These are phyloP conservation scores for Ammodytes marinus DNA, from an alignment of 2,113 vertebrate genomes.

Conservation along the genomic window DNA sequence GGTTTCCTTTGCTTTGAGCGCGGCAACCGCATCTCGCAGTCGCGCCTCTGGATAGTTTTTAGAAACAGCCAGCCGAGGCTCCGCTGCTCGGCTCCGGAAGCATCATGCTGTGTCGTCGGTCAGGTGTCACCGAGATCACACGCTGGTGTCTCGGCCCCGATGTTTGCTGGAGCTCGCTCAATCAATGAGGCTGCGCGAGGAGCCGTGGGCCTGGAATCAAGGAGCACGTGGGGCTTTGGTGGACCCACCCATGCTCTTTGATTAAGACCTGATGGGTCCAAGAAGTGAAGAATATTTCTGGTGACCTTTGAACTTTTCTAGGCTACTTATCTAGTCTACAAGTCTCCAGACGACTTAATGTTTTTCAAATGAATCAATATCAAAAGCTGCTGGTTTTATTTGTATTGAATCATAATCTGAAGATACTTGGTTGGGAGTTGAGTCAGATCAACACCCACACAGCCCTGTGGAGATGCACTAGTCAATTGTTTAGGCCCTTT, in stretches of 20 bases:
- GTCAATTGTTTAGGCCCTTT: too few relatives aligned
- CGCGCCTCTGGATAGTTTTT: not conserved
- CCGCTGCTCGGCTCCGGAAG: conserved; percentile 8
- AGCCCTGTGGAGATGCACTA: too few relatives aligned
- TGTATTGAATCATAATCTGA: not conserved
- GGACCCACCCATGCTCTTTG: conserved; percentile 36
- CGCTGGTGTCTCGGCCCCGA: conserved; percentile 1
- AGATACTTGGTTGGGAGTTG: not conserved
- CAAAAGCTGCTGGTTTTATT: too few relatives aligned
- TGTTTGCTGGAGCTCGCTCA: not conserved
- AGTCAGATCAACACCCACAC: not conserved
- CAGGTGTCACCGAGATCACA: not conserved
- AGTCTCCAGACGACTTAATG: not conserved
- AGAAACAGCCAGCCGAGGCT: conserved; percentile 18
- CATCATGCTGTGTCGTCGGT: conserved; percentile 17
- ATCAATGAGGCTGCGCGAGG: conserved; percentile 54
- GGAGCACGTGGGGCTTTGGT: conserved; percentile 68
- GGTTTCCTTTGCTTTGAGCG: conserved; percentile 19
- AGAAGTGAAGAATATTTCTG: not conserved
- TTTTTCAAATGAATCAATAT: not conserved
- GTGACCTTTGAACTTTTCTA: too few relatives aligned
- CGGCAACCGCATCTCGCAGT: conserved; percentile 62
- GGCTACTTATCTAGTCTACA: not conserved
- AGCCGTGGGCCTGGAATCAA: conserved; percentile 44
- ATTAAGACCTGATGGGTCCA: not conserved